Evolutionary conservation across 2,888 invertebrate genomes (phyloP), one percentile per base, ranked within the genome.

Genomic region (Zonitis immaculata): DNA sequence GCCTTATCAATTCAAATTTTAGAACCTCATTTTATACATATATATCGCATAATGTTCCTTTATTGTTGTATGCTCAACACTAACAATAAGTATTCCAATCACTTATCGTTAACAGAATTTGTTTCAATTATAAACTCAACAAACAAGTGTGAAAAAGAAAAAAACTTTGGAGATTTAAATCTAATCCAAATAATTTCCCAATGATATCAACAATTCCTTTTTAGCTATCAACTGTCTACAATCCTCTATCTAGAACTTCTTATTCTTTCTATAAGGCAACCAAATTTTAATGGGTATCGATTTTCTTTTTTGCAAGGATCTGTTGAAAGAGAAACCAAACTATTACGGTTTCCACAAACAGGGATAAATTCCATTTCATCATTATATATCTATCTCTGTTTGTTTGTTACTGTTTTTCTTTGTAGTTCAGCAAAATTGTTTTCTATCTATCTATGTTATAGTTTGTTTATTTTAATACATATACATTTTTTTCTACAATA

Each of bases 271-370:
- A 14, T 42, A 53, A 44, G 45, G 49, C 28, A 46, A 3, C 46
- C 46, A 45, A 53, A 53, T 53, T 53, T 53, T 53, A 53, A 53
- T 53, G 46, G 46, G 32, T 49, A 49, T 47, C 49, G 49, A 53
- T 53, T 53, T 53, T 49, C 46, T 42, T 47, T n/a, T n/a, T 35
- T 35, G 35, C 32, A 14, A 32, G 6, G 16, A 16, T 35, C 3
- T 8, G 16, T 9, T 35, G 35, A 35, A 35, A 8, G 35, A 35
- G 18, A 35, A 18, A 35, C 35, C 16, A 16, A 35, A 16, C 35
- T 35, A 16, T 35, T 16, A 35, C 35, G 9, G 35, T 35, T n/a
- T n/a, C n/a, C 2, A 16, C 9, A 16, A 18, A 18, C 35, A 35
- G 16, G 16, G 8, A 9, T 9, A 35, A 9, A 18, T 9, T 4